phyloP scores from a whole-genome alignment of 2,797 vertebrate species.

The Anomalospiza imberbis region DNA sequence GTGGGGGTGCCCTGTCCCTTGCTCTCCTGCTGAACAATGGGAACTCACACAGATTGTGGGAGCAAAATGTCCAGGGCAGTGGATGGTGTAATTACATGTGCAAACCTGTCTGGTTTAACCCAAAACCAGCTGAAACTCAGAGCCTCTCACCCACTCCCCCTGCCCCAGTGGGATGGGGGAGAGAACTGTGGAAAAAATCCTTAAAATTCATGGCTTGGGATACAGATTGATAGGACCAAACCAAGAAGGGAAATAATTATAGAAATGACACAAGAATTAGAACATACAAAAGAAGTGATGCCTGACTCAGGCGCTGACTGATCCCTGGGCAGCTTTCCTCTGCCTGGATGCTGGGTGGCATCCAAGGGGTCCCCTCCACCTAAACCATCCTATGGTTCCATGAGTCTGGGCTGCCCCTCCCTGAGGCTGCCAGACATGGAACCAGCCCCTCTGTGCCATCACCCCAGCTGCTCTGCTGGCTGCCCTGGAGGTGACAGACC shows the following conservation, averaged over 20 bases:
- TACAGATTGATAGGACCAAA: neutral
- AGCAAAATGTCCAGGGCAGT: neutral
- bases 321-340: accelerated
- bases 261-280: too few species aligned
- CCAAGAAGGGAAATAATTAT: too few species aligned
- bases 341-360: neutral
- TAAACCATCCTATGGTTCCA: accelerated
- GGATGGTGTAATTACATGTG: neutral
- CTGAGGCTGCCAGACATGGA: neutral
- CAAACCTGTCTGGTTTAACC: neutral
- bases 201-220: too few species aligned
- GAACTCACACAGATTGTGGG: neutral
- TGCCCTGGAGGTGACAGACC: neutral
- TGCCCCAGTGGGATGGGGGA: neutral
- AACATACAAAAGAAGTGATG: neutral
- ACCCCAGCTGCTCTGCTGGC: neutral
- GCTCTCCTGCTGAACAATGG: neutral
- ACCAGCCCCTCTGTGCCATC: neutral
- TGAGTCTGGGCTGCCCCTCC: neutral
- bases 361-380: neutral
- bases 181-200: neutral
- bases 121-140: neutral
- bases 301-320: accelerated
- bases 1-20: neutral
- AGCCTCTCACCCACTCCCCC: neutral